Evolutionary conservation across 2,797 vertebrate species (phyloP).

Genomic region (Phoeniculus purpureus): DNA sequence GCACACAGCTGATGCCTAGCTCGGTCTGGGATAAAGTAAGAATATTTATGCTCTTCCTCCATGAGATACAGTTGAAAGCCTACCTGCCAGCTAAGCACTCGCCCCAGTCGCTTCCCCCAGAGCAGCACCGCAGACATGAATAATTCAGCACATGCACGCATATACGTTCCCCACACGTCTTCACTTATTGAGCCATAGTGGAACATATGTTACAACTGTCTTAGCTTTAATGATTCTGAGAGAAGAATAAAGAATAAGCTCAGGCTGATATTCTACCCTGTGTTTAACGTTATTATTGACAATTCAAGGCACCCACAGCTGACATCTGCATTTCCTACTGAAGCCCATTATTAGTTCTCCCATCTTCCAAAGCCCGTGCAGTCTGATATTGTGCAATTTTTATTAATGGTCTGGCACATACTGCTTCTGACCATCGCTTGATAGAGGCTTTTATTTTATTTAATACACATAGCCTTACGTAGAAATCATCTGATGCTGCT

Average conservation of each 20-base stretch:
- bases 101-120: neutral
- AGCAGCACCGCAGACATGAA: slow-evolving; percentile 4
- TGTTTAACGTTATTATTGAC: slow-evolving; percentile 59
- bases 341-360: slow-evolving; percentile 52
- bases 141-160: slow-evolving; percentile 26
- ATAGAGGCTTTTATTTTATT: neutral
- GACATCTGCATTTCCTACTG: slow-evolving; percentile 68
- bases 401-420: neutral
- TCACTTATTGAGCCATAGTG: slow-evolving; percentile 43
- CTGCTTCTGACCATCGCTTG: neutral
- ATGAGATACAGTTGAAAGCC: neutral
- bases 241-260: slow-evolving; percentile 34
- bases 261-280: slow-evolving; percentile 57
- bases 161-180: neutral
- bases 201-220: slow-evolving; percentile 61
- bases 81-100: neutral
- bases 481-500: neutral
- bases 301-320: slow-evolving; percentile 61
- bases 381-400: slow-evolving; percentile 6
- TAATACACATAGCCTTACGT: neutral
- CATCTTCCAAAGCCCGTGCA: neutral
- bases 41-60: neutral
- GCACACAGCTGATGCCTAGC: neutral
- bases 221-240: slow-evolving; percentile 61
- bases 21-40: neutral